Evolutionary conservation across 2,797 vertebrate species (phyloP), one percentile per base, ranked within the genome.

Genomic region (Acanthurus tractus): DNA sequence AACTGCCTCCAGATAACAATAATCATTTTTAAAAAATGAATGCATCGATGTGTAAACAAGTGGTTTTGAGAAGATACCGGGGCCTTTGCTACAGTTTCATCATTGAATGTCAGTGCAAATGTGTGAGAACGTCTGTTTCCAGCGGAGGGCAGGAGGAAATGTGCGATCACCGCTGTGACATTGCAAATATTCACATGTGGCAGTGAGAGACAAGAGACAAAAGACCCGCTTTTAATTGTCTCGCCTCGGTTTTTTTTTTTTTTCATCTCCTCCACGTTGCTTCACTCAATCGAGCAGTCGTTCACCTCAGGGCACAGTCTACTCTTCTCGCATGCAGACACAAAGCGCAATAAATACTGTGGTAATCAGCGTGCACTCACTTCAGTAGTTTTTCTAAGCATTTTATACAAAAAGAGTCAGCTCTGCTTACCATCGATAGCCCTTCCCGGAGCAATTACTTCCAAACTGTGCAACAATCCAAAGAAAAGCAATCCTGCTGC

Each of bases 371-470:
- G 20, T 14, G 69, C 52, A 45, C 49, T 49, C 73, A 69, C 77
- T 63, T 59, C 12, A 23, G 7, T 64, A 45, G 44, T 79, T 70
- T n/a, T 20, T 29, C 1, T 25, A 38, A 58, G 57, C 42, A 72
- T 85, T 72, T 50, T 18, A 22, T 4, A 36, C 25, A 45, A 18
- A 75, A 13, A 18, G 44, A 53, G 76, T 61, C 64, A 59, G 62
- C 36, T 66, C 13, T 65, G 83, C 95, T 96, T 90, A 96, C 95
- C 95, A 78, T 95, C 95, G 66, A 95, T 82, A 79, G 93, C 90
- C 70, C 88, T 86, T 4, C 92, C 84, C 12, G 94, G 93, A 81
- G 86, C 71, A 68, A 92, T 82, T 78, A 94, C 89, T 88, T 95
- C 91, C 84, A 92, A 93, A 91, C 90, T 93, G 92, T 95, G 87